Evolutionary conservation across 2,888 invertebrate species (phyloP), one percentile per base, ranked within the genome.

Genomic region (Scaptomyza flava): DNA sequence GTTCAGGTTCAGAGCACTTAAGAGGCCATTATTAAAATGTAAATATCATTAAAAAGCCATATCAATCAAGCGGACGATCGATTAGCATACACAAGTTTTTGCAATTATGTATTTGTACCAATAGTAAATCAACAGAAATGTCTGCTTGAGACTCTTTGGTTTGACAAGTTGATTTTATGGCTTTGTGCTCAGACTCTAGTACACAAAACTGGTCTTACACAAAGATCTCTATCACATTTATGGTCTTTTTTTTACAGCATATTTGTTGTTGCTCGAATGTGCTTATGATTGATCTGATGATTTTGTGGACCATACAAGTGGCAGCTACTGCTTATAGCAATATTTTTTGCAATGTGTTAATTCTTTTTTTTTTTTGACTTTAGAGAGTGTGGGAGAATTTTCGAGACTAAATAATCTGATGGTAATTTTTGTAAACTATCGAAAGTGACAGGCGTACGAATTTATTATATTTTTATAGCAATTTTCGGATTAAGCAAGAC

Each of bases 1-100:
- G 77, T 58, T 61, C 63, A 69, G 66, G 62, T 69, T 61, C 73
- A 77, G 63, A 61, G 75, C 68, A 83, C 81, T 83, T 74, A 68
- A 64, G 56, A 27, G 34, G 54, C 48, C 66, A 52, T 67, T 81
- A 82, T 82, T 82, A 76, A 87, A 74, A 78, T 85, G 82, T 85
- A 76, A 81, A 81, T 72, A 71, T 67, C 71, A 72, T 83, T 76
- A 81, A 79, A 81, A 81, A 68, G 70, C 30, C 79, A 69, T 76
- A 73, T 87, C 79, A 76, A 81, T 84, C 87, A 72, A 52, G 34
- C 61, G 65, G 67, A 68, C 79, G 62, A 81, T 81, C 73, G 71
- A 82, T 82, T 82, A 81, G 86, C 82, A 82, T 82, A 81, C 82
- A 87, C 87, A 87, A 87, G 72, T 76, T 65, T 87, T 87, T 84